Base-by-base conservation (phyloP, 2,888 invertebrate genomes). In the Rhopalosiphum nymphaeae region DNA sequence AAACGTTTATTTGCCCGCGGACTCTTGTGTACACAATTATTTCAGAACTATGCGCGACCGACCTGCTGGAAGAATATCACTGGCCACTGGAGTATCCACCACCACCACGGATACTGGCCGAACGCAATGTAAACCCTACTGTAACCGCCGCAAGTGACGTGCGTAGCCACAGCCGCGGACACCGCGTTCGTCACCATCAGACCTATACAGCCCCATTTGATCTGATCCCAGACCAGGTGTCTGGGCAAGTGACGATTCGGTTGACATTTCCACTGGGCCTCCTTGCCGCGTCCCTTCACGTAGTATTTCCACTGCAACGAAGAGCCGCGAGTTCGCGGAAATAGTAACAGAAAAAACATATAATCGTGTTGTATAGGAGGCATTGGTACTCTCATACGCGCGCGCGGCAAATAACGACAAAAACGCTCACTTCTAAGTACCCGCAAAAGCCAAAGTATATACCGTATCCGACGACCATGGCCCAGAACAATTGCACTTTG, bases 231-330 rank as follows among this genome's bases (percentile, higher is more conserved):
- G 95, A 97, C 97, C 92, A 97, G 95, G 94, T 97, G 97, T 0
- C 97, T 97, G 0, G 97, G 96, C 26, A 97, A 95, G 97, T 97
- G 97, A 95, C 97, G 97, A 86, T 96, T 96, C 0, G 97, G 97
- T 95, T 98, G 98, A 95, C 97, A 97, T 96, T 98, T 98, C 97
- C 98, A 98, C 95, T 97, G 97, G 91, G 97, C 96, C 0, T 97
- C 96, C 16, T 96, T 95, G 95, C 97, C 97, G 0, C 97, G 96
- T 95, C 97, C 96, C 3, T 96, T 96, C 44, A 97, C 96, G 96
- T 97, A 98, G 96, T 97, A 97, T 95, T 97, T 97, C 97, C 97
- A 97, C 97, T 97, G n/a, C 11, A 89, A 42, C 42, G 56, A 10
- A 49, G n/a, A 44, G 46, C 29, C 87, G 4, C 5, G 9, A 2